A percentile compares a stretch with the other conserved stretches of the same genome.
These are phyloP conservation scores for Physocephala rufipes DNA, from an alignment of 2,888 invertebrate species.

Conservation along the genomic window DNA sequence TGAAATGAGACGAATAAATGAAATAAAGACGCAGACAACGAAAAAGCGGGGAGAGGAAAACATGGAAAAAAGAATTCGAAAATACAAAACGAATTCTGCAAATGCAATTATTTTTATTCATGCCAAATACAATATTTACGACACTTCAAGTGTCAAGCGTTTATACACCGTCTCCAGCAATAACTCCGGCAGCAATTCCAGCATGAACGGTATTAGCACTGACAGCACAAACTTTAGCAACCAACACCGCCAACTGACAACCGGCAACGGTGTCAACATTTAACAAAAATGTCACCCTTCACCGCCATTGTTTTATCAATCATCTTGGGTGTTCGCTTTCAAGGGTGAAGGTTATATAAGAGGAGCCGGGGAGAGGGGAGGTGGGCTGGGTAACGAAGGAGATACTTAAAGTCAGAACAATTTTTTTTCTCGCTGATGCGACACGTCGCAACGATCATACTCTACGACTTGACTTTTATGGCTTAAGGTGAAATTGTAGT, in stretches of 20 bases:
- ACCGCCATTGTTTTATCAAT: slow-evolving; percentile 43
- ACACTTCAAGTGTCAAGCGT: slow-evolving; percentile 42
- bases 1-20: slow-evolving; percentile 1
- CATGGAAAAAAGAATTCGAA: slow-evolving; percentile 6
- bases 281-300: slow-evolving; percentile 26
- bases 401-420: no score
- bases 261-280: slow-evolving; percentile 46
- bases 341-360: no score
- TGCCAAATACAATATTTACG: slow-evolving; percentile 37
- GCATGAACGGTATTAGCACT: no score
- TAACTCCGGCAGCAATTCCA: no score
- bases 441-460: background rate
- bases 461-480: no score
- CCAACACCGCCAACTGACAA: background rate
- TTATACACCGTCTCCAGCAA: no score
- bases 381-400: no score
- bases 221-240: no score
- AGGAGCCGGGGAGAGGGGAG: no score
- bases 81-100: slow-evolving; percentile 39
- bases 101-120: slow-evolving; percentile 41
- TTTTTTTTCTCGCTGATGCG: slow-evolving; percentile 1
- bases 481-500: no score
- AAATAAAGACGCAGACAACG: background rate
- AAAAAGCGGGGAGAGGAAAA: slow-evolving; percentile 16
- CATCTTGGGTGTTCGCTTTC: slow-evolving; percentile 42